Evolutionary conservation across 1,140 invertebrate species (phyloP).

Genomic region (Eubasilissa regina): DNA sequence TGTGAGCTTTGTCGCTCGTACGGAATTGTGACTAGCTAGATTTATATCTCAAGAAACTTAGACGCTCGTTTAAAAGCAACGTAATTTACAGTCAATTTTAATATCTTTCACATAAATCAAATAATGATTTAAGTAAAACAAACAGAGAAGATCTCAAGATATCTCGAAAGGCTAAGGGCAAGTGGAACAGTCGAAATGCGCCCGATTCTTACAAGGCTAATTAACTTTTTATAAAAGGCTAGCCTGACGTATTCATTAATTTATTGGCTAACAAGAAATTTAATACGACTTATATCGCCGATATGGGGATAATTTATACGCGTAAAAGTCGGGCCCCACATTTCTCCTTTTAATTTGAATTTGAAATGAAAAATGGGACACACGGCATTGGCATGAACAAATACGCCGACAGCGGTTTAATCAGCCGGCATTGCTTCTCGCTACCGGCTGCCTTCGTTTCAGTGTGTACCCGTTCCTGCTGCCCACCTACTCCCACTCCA

Average conservation of each 20-base stretch:
- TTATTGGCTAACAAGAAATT: constrained; percentile 56
- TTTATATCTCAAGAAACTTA: too few species aligned
- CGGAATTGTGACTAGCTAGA: too few species aligned
- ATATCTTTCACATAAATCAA: constrained; percentile 21
- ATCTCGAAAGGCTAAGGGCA: not conserved
- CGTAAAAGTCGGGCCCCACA: constrained; percentile 16
- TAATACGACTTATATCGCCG: constrained; percentile 56
- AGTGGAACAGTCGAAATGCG: not conserved
- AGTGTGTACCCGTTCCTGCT: not conserved
- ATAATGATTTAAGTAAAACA: constrained; percentile 23
- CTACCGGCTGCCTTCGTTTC: not conserved
- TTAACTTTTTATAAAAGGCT: constrained; percentile 52
- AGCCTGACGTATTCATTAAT: constrained; percentile 52
- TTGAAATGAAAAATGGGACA: constrained; percentile 51
- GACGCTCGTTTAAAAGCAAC: too few species aligned
- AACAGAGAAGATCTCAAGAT: constrained; percentile 10
- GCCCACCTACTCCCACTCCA: not conserved
- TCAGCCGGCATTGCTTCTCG: constrained; percentile 18
- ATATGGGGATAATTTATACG: constrained; percentile 49
- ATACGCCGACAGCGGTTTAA: constrained; percentile 40
- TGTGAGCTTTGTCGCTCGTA: too few species aligned
- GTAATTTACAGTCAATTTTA: constrained; percentile 1
- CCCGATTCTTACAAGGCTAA: constrained; percentile 30
- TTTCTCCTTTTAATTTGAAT: constrained; percentile 47
- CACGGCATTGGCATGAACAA: constrained; percentile 44